Evolutionary conservation across 2,888 invertebrate species (phyloP).

Genomic region (Galerucella nymphaeae): DNA sequence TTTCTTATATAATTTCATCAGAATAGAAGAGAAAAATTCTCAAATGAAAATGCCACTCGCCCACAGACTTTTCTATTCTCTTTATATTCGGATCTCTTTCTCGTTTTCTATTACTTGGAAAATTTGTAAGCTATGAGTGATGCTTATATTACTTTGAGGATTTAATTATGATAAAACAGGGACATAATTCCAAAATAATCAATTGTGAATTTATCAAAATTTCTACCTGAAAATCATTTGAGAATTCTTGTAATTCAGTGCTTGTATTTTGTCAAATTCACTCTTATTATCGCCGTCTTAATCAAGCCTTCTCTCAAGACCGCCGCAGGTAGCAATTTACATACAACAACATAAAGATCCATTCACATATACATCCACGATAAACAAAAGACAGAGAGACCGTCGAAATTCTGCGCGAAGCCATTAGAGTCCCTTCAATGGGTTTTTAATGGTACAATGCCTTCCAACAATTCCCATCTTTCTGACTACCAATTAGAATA

Average conservation of each 20-base stretch:
- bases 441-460: slow-evolving; percentile 19
- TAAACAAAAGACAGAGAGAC: slow-evolving; percentile 16
- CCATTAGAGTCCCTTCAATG: slow-evolving; percentile 27
- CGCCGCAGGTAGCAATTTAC: slow-evolving; percentile 3
- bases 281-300: not conserved
- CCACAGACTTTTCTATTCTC: not conserved
- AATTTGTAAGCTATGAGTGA: not conserved
- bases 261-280: not conserved
- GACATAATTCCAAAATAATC: no score
- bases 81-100: not conserved
- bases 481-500: slow-evolving; percentile 29
- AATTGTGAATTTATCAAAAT: no score
- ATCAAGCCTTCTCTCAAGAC: slow-evolving; percentile 1
- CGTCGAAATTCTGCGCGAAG: slow-evolving; percentile 6
- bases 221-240: no score
- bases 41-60: slow-evolving; percentile 20
- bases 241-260: not conserved
- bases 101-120: not conserved
- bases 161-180: not conserved
- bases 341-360: slow-evolving; percentile 11
- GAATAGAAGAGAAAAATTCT: slow-evolving; percentile 14
- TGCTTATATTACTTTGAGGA: not conserved
- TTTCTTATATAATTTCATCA: slow-evolving; percentile 27
- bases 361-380: slow-evolving; percentile 22
- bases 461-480: slow-evolving; percentile 23